Base-by-base conservation (phyloP, 2,888 invertebrate genomes). In the Ditylenchus weischeri region DNA sequence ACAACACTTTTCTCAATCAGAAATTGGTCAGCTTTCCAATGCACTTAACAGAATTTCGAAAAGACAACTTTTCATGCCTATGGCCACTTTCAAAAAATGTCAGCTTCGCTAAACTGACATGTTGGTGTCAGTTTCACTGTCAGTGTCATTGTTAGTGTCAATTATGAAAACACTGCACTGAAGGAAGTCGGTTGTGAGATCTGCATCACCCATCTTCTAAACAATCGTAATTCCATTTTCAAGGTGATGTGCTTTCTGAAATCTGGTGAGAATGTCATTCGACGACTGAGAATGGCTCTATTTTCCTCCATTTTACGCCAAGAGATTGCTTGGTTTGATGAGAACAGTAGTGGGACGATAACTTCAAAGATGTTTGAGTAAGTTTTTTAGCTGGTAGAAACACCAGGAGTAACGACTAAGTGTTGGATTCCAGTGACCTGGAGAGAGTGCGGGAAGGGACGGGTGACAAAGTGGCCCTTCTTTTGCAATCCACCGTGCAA, bases 331-430 rank as follows among this genome's bases (percentile, higher is more conserved):
- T 85, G 85, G 84, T 69, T 67, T 76, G 85, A 85, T 73, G 82
- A 81, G 38, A 84, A 85, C 71, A 83, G 84, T 68, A 83, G 83
- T 19, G 86, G 86, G 57, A 85, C 85, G 70, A 78, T 86, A 54
- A 84, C 85, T 2, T 83, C 84, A 5, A 85, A 85, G 74, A 78
- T 86, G n/a, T 84, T 86, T n/a, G 86, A 86, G 67, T 67, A 50
- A 29, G 67, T 67, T 35, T 35, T 23, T 38, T 15, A 8, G 35
- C 1, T 59, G 43, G 43, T 43, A 15, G 15, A 13, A 11, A 54
- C 18, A 54, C 43, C 15, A 2, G 8, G 15, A 43, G 15, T 2
- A 29, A 29, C 2, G 2, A 29, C 5, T 54, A 21, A 54, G 3
- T 10, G 54, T 54, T 2, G 11, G 7, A 6, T 47, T 62, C 6